A percentile compares a stretch with the other conserved stretches of the same genome.
Conservation (phyloP, 2,888 invertebrate species). For the Zaprionus obscuricornis region DNA sequence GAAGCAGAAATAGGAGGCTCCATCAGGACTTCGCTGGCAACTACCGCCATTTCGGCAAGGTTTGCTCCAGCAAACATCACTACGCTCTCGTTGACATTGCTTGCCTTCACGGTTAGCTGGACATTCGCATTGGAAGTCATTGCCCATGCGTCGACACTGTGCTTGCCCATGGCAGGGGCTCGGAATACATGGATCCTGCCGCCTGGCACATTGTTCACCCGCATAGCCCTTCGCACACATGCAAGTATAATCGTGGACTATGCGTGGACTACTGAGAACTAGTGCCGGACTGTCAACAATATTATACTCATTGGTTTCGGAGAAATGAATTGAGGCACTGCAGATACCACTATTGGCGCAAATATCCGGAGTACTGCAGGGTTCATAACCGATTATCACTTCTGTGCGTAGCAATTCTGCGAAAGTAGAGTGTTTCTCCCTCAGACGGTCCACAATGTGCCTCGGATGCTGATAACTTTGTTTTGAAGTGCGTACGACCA, state of each 20-base stretch:
- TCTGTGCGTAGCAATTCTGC: conserved; percentile 86
- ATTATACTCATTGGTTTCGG: conserved; percentile 84
- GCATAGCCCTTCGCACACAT: conserved; percentile 93
- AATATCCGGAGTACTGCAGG: conserved; percentile 87
- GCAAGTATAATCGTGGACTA: conserved; percentile 91
- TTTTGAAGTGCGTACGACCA: conserved; percentile 86
- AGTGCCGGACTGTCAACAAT: conserved; percentile 92
- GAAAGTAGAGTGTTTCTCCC: conserved; percentile 87
- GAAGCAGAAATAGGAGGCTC: conserved; percentile 94
- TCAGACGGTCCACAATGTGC: conserved; percentile 87
- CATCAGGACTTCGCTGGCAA: conserved; percentile 94
- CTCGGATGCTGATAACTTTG: conserved; percentile 87
- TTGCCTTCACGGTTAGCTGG: conserved; percentile 91
- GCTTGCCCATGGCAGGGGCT: conserved; percentile 94
- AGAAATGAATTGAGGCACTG: conserved; percentile 88
- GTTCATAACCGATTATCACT: conserved; percentile 89
- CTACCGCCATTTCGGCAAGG: conserved; percentile 96
- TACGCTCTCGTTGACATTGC: conserved; percentile 92
- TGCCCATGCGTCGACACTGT: conserved; percentile 92
- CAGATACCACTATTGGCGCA: conserved; percentile 92
- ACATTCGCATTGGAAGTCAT: conserved; percentile 93
- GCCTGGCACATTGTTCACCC: conserved; percentile 91
- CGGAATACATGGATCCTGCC: conserved; percentile 95
- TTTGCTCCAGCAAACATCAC: conserved; percentile 92
- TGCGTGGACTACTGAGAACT: conserved; percentile 92